Evolutionary conservation across 2,888 invertebrate species (phyloP).

Genomic region (Tryphoninae sp.): DNA sequence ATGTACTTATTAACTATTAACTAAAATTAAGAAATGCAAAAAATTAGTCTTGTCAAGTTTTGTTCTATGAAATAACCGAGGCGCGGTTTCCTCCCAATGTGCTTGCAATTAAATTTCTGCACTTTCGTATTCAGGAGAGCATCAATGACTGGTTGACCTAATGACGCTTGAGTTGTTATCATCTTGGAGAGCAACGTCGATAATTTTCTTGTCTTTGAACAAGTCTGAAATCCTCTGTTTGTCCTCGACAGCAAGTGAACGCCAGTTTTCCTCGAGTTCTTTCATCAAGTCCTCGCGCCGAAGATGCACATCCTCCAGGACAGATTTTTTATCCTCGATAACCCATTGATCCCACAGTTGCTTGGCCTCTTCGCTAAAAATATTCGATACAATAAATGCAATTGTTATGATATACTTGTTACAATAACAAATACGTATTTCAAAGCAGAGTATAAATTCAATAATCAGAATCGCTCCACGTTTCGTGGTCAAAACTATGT

Average conservation of each 20-base stretch:
- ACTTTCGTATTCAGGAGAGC: background rate
- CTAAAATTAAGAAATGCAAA: background rate
- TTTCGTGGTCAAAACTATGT: background rate
- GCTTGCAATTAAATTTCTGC: background rate
- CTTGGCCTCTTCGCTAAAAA: conserved; percentile 76
- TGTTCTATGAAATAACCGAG: background rate
- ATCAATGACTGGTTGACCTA: conserved; percentile 27
- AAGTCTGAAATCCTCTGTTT: conserved; percentile 72
- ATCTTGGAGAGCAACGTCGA: conserved; percentile 15
- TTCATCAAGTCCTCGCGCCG: conserved; percentile 72
- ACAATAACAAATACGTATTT: background rate
- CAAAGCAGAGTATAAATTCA: background rate
- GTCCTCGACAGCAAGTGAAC: conserved; percentile 72
- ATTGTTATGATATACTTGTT: no score
- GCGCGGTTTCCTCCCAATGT: background rate
- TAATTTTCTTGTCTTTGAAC: conserved; percentile 66
- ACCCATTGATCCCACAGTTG: conserved; percentile 76
- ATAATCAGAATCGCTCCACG: no score
- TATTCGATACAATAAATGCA: background rate
- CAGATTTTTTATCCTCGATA: conserved; percentile 71
- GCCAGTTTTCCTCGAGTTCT: conserved; percentile 76
- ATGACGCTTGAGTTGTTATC: conserved; percentile 3
- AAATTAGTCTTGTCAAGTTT: background rate
- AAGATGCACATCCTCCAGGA: conserved; percentile 66
- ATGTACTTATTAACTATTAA: background rate